Base-by-base conservation (phyloP, 2,797 vertebrate species). In the Babyrousa celebensis region DNA sequence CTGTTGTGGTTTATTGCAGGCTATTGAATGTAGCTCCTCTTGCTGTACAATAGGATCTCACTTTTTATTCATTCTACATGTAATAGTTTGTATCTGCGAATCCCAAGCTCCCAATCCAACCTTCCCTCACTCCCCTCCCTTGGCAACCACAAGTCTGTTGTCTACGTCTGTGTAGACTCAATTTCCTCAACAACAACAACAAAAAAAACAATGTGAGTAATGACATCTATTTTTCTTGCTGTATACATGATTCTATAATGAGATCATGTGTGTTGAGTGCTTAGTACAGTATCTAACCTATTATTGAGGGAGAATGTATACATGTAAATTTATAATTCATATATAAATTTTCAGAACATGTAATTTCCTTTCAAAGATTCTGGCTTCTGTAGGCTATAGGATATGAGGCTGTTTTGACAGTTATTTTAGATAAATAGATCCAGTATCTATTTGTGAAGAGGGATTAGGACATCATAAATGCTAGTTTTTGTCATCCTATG, bases 311-410 rank as follows among this genome's bases (percentile, higher is more conserved):
- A 67, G 9, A 92, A 71, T 60, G 21, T 62, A n/a, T 3, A 56
- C 20, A 68, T 48, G 5, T 86, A 85, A 62, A 68, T 18, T 80
- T 29, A 78, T 56, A 72, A 58, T 75, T 77, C 40, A 29, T 67
- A 75, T 62, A 95, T 91, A 75, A 75, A 75, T 79, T 67, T 91
- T 52, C 40, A 63, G 21, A 14, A 79, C 5, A 3, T 52, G 12
- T 52, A 43, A 58, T 77, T 68, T 77, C 72, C 74, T 62, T 70
- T 77, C 60, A 56, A 36, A 63, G 32, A 95, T 77, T 95, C 68
- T 85, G 67, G 70, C 23, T 79, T 7, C 27, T 40, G 8, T 79
- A 70, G 40, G 14, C 62, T 80, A 86, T 1, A 74, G 74, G 12
- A 7, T 89, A 71, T 60, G 5, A 56, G n/a, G 16, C 32, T 79